Base-by-base conservation (phyloP, 2,113 vertebrate species). In the Gasterosteus nipponicus region DNA sequence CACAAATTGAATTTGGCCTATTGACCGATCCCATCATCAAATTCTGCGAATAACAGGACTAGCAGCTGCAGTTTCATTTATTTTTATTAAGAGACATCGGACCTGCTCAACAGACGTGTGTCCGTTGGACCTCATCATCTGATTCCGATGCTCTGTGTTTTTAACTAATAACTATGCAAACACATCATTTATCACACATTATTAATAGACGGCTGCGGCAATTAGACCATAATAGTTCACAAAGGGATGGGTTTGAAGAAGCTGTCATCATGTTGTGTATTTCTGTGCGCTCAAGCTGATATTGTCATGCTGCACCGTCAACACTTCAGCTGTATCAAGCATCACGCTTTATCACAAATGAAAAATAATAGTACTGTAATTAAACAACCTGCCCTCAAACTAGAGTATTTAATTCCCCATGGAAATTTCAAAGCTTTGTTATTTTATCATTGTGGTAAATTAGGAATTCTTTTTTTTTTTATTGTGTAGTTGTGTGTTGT, bases 1-100 rank as follows among this genome's bases (percentile, higher is more conserved):
- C 62, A 38, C 9, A 64, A 22, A 12, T 26, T 66, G 11, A 7
- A 11, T 69, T 63, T 51, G n/a, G 67, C n/a, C n/a, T 69, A 39
- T 46, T 10, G 35, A 2, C 44, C 31, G 7, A n/a, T 69, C 19
- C 33, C 35, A 15, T 26, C 3, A 39, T 49, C 11, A 18, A 10
- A 22, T 35, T 8, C 18, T 41, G 4, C 7, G 19, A 0, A 67
- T 31, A 64, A 60, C 41, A 44, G 10, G 2, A 33, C 5, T 5
- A 12, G 6, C 1, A 16, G 2, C 39, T 16, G 35, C 42, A 62
- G 10, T 33, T 64, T 33, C 4, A 18, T 26, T 63, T 49, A 8
- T 53, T 22, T 10, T 53, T 22, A 19, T 8, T 53, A 7, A 53
- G 3, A 53, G 19, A n/a, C 10, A 53, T 18, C 15, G 1, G 1